Percentiles rank a stretch among this genome's conserved stretches.
Evolutionary conservation across 2,113 vertebrate species (phyloP).

Genomic region (Crotophaga sulcirostris): DNA sequence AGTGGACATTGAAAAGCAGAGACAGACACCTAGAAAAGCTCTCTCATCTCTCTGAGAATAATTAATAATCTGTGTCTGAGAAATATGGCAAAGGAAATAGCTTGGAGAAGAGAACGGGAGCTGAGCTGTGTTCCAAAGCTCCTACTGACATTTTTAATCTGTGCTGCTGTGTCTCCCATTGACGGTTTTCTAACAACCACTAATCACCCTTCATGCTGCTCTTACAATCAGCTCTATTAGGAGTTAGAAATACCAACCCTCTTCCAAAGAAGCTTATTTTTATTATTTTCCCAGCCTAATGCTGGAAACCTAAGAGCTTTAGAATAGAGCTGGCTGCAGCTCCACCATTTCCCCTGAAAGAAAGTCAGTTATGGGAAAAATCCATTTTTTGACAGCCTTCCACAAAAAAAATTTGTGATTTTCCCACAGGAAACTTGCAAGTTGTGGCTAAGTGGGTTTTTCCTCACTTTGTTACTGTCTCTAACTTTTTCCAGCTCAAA

Average conservation of each 20-base stretch:
- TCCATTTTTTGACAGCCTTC: slow-evolving; percentile 53
- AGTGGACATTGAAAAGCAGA: background rate
- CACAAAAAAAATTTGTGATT: background rate
- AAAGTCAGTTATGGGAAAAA: slow-evolving; percentile 60
- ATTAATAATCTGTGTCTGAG: background rate
- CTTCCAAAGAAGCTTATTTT: slow-evolving; percentile 49
- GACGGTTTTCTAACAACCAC: background rate
- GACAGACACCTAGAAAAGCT: background rate
- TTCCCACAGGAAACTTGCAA: slow-evolving; percentile 62
- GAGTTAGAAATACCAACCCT: background rate
- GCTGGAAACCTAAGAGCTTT: slow-evolving; percentile 44
- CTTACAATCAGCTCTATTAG: background rate
- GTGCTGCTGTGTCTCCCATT: slow-evolving; percentile 19
- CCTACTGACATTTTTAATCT: background rate
- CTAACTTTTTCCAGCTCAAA: background rate
- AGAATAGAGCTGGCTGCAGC: slow-evolving; percentile 39
- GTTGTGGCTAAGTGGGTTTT: slow-evolving; percentile 22
- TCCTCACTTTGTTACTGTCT: background rate
- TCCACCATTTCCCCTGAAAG: slow-evolving; percentile 43
- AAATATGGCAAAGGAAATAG: background rate
- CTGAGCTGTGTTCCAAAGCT: slow-evolving; percentile 1
- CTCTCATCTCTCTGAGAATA: background rate
- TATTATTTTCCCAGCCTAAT: slow-evolving; percentile 46
- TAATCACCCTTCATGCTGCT: background rate
- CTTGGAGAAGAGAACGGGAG: background rate